Percentiles rank a stretch among this genome's conserved stretches.
Conservation (phyloP, 2,113 vertebrate genomes). For the Chitala chitala region DNA sequence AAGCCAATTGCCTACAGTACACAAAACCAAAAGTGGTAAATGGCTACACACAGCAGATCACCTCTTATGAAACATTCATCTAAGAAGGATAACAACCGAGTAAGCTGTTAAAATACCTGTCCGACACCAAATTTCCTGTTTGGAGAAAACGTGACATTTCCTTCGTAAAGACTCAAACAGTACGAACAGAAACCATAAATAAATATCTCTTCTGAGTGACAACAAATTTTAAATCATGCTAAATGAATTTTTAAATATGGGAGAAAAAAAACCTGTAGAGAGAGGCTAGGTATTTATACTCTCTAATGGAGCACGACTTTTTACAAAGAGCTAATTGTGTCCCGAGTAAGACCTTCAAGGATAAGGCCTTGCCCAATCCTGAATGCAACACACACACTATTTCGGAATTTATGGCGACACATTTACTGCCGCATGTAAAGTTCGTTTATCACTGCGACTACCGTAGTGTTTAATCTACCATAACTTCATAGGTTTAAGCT, state of each 20-base stretch:
- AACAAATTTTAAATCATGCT: neutral
- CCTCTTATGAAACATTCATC: neutral
- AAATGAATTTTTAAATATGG: slow-evolving; percentile 3
- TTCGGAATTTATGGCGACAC: slow-evolving; percentile 14
- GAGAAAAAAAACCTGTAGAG: neutral
- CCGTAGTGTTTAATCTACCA: slow-evolving; percentile 3
- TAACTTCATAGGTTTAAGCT: neutral
- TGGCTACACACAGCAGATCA: neutral
- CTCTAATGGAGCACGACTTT: neutral
- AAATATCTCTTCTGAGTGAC: neutral
- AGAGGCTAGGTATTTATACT: slow-evolving; percentile 18
- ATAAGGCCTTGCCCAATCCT: neutral
- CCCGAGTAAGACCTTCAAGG: neutral
- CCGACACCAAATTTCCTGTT: no score
- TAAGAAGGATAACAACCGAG: neutral
- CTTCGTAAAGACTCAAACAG: neutral
- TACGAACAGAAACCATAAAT: neutral
- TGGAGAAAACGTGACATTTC: no score
- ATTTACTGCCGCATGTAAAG: slow-evolving; percentile 20
- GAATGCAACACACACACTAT: slow-evolving; percentile 17
- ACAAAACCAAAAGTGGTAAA: neutral
- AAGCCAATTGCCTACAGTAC: neutral
- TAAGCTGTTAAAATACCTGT: neutral
- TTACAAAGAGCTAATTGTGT: slow-evolving; percentile 21
- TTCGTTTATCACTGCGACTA: slow-evolving; percentile 7